Percentiles rank a stretch among this genome's conserved stretches.
Conservation (phyloP, 2,113 vertebrate species). For the Cyprinodon brontotheroides region DNA sequence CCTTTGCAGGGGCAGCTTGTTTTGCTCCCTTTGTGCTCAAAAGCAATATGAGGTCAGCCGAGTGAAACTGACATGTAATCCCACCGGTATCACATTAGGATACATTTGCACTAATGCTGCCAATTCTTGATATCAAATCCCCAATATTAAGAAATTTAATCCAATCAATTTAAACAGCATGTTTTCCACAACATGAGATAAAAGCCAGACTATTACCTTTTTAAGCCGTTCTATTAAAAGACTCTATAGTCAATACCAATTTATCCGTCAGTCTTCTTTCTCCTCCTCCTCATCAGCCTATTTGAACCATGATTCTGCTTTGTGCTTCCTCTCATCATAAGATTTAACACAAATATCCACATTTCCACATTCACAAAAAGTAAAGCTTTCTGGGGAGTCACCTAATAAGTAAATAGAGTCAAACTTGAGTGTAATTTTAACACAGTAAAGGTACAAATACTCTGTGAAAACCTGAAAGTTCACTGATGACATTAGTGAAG, state of each 20-base stretch:
- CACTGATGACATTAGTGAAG: not conserved
- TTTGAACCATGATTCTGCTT: slow-evolving; percentile 32
- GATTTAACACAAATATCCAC: not conserved
- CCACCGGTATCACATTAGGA: slow-evolving; percentile 3
- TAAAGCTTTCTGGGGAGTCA: not conserved
- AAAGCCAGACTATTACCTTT: slow-evolving; percentile 31
- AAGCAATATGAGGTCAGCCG: slow-evolving; percentile 39
- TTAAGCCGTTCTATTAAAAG: slow-evolving; percentile 52
- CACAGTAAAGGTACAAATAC: not conserved
- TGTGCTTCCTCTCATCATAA: slow-evolving; percentile 33
- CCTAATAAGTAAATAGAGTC: too few species aligned
- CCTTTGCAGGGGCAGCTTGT: slow-evolving; percentile 48
- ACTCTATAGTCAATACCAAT: slow-evolving; percentile 35
- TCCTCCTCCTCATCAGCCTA: slow-evolving; percentile 35
- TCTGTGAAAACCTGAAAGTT: not conserved
- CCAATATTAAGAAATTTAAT: slow-evolving; percentile 40
- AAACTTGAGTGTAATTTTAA: not conserved
- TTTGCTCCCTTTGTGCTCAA: slow-evolving; percentile 32
- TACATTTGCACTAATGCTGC: slow-evolving; percentile 21
- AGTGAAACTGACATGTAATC: slow-evolving; percentile 18
- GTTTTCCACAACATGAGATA: slow-evolving; percentile 25
- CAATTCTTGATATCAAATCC: slow-evolving; percentile 26
- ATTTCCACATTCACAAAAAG: not conserved
- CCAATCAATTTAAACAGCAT: slow-evolving; percentile 19
- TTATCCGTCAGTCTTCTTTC: slow-evolving; percentile 30